Base-by-base conservation (phyloP, 2,113 vertebrate genomes). In the Clarias magur region DNA sequence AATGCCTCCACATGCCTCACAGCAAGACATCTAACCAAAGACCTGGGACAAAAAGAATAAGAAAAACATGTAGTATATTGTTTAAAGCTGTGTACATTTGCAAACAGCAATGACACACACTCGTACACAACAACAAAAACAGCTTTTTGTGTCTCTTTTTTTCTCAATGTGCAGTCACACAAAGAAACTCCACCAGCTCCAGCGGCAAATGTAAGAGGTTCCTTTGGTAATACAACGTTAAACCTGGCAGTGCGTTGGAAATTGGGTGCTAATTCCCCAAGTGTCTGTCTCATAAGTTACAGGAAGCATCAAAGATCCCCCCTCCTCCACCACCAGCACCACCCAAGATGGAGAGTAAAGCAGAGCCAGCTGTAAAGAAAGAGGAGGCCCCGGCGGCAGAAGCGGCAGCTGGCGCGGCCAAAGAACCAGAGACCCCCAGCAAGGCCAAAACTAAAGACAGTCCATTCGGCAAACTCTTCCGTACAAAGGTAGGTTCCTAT, bases 391-490 rank as follows among this genome's bases (percentile, higher is more conserved):
- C 90, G 12, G 85, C 91, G 1, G 93, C 93, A 90, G 92, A 92
- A 80, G 81, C 48, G 85, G 68, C 82, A 79, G 68, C 87, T 34
- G 82, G 21, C 9, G 27, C 54, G 56, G 23, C 73, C 59, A 88
- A 88, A 65, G 94, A 90, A 80, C 80, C 91, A 21, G 95, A 94
- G 87, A 89, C 91, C 68, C 89, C 90, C 59, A 86, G 87, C 88
- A 97, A 97, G 88, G 90, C 85, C 83, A 95, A 94, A 92, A 73
- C 93, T 82, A 95, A 93, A 93, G 94, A 88, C 79, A 65, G 93
- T 80, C 92, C 96, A 72, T 95, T 99, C 92, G 94, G 96, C 88
- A 99, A 94, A 91, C 90, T 99, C 90, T 99, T 99, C 93, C 96
- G 95, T 89, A 91, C 95, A 88, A 98, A 99, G 97, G 98, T 99